Conservation (phyloP, 2,797 vertebrate species). For the Streptopelia turtur region DNA sequence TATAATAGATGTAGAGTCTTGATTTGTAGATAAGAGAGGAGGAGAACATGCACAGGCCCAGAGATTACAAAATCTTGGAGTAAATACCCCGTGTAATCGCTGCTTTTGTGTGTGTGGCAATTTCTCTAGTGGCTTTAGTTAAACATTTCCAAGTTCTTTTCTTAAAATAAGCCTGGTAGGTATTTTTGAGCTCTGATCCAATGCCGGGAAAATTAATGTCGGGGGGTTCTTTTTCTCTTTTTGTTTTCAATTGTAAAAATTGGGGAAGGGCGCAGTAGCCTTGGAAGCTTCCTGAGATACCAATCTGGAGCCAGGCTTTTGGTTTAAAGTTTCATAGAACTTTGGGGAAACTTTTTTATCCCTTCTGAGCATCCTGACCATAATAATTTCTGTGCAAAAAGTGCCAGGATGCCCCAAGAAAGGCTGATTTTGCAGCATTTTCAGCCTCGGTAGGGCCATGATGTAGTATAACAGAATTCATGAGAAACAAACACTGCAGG, state of each 20-base stretch:
- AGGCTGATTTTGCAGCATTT: neutral
- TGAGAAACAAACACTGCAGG: neutral
- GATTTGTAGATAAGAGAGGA: neutral
- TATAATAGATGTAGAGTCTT: neutral
- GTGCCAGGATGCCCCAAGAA: neutral
- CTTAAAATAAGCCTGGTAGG: neutral
- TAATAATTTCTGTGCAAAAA: neutral
- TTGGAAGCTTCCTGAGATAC: neutral
- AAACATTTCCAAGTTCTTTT: slow-evolving; percentile 6
- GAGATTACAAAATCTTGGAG: neutral
- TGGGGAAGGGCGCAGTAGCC: neutral
- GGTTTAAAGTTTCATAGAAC: neutral
- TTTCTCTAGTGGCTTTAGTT: neutral
- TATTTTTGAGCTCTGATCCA: neutral
- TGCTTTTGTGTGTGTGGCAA: neutral
- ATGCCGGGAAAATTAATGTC: neutral
- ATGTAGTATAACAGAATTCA: neutral
- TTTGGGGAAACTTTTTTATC: neutral
- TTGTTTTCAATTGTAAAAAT: neutral
- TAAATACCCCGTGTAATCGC: neutral
- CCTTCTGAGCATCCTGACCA: neutral
- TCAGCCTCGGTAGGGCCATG: neutral
- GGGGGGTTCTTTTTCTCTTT: neutral
- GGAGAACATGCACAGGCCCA: neutral
- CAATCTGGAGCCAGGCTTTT: neutral